phyloP scores from a whole-genome alignment of 2,797 vertebrate species.

The Spea hammondii region DNA sequence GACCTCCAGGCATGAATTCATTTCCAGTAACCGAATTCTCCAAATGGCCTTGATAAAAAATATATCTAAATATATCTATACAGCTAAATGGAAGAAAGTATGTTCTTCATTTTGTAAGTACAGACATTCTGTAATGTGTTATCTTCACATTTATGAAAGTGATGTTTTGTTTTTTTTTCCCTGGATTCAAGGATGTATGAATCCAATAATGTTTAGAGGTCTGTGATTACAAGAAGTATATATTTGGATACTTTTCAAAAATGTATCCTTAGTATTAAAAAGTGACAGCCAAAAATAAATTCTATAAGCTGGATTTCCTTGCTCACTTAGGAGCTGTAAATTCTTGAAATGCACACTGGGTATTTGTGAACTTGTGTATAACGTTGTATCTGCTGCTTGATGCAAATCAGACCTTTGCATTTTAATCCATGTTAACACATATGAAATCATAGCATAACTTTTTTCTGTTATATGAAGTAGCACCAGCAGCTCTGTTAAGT shows the following conservation, averaged over 20 bases:
- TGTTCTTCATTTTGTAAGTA: neutral
- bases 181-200: neutral
- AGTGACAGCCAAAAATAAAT: constrained; percentile 25
- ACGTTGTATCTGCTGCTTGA: constrained; percentile 17
- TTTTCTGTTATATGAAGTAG: constrained; percentile 17
- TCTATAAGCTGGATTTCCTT: constrained; percentile 26
- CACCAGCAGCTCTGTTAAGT: neutral
- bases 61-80: neutral
- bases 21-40: neutral
- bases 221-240: constrained; percentile 10
- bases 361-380: constrained; percentile 26
- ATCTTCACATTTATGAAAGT: neutral
- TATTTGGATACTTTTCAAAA: constrained; percentile 19
- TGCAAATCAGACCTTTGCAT: constrained; percentile 24
- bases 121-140: neutral
- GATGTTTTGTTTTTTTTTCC: neutral
- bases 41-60: neutral
- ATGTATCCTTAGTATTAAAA: constrained; percentile 29
- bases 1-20: neutral
- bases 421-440: constrained; percentile 22
- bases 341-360: constrained; percentile 28
- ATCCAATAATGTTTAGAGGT: constrained; percentile 1
- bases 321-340: constrained; percentile 29
- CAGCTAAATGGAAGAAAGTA: neutral
- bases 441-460: constrained; percentile 7